phyloP scores from a whole-genome alignment of 2,797 vertebrate species.

The Nyctibius grandis region DNA sequence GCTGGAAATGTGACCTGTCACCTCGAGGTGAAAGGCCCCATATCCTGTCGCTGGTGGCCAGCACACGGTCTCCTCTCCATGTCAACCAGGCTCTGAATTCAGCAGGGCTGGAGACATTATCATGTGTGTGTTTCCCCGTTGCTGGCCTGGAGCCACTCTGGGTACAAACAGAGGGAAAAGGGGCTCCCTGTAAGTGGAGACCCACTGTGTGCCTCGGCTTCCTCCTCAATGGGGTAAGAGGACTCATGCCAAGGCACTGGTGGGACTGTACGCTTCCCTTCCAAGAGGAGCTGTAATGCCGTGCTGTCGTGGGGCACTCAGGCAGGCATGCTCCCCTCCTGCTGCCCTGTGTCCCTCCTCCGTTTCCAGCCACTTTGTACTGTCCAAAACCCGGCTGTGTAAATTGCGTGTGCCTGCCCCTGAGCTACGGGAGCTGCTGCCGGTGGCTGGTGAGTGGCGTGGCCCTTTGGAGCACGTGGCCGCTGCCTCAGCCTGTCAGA shows the following conservation, averaged over 20 bases:
- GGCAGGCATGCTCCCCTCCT: neutral
- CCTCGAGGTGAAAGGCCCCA: neutral
- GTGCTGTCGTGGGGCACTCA: neutral
- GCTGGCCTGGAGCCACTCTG: neutral
- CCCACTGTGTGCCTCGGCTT: neutral
- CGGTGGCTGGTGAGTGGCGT: neutral
- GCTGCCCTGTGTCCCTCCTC: neutral
- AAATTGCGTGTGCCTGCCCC: neutral
- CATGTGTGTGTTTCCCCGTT: neutral
- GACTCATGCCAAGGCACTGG: too few species aligned
- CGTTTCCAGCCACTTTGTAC: neutral
- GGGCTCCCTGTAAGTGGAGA: neutral
- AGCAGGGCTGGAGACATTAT: fast-evolving
- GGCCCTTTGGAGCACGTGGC: fast-evolving
- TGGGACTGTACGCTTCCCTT: neutral
- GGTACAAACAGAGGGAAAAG: neutral
- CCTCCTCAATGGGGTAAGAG: neutral
- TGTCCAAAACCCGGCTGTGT: fast-evolving
- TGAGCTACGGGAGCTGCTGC: neutral
- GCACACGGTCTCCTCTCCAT: neutral
- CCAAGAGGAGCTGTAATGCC: neutral
- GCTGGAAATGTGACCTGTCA: neutral
- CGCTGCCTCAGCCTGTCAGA: neutral
- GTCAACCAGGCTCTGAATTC: neutral
- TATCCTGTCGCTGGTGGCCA: neutral